A percentile compares a stretch with the other conserved stretches of the same genome.
Evolutionary conservation across 2,113 vertebrate genomes (phyloP).

Genomic region (Columba livia): DNA sequence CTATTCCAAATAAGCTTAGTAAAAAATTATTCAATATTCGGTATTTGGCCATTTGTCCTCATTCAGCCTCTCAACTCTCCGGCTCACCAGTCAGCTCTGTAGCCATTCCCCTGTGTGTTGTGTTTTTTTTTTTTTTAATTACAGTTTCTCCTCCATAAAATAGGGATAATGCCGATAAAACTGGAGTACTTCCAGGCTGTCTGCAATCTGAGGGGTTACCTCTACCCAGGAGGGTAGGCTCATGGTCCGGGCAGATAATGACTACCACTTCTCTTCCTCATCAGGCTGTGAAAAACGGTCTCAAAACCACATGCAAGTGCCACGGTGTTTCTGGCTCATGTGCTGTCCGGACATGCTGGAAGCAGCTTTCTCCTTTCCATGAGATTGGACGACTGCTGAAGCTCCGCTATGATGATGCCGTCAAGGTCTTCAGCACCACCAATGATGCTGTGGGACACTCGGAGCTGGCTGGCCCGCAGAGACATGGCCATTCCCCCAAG

Average conservation of each 20-base stretch:
- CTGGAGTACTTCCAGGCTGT: not conserved
- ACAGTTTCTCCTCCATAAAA: not conserved
- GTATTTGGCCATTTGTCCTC: not conserved
- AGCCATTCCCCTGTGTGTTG: not conserved
- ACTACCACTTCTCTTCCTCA: not conserved
- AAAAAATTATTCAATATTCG: not conserved
- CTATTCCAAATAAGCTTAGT: not conserved
- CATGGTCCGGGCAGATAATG: not conserved
- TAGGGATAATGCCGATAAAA: not conserved
- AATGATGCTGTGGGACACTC: constrained; percentile 90
- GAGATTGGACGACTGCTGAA: constrained; percentile 92
- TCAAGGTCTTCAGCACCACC: constrained; percentile 91
- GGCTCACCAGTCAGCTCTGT: not conserved
- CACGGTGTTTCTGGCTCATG: constrained; percentile 97
- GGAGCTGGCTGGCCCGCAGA: constrained; percentile 80
- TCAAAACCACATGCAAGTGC: constrained; percentile 98
- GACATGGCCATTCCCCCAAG: constrained; percentile 55
- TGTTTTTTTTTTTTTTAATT: no score
- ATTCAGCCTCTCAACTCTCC: not conserved
- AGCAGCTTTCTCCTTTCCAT: constrained; percentile 94
- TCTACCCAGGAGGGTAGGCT: not conserved
- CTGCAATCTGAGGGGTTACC: not conserved
- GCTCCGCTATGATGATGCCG: constrained; percentile 85
- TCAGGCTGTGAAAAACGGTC: constrained; percentile 93
- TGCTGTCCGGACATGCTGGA: constrained; percentile 96